Base-by-base conservation (phyloP, 2,888 invertebrate species). In the Agonum fuliginosum region DNA sequence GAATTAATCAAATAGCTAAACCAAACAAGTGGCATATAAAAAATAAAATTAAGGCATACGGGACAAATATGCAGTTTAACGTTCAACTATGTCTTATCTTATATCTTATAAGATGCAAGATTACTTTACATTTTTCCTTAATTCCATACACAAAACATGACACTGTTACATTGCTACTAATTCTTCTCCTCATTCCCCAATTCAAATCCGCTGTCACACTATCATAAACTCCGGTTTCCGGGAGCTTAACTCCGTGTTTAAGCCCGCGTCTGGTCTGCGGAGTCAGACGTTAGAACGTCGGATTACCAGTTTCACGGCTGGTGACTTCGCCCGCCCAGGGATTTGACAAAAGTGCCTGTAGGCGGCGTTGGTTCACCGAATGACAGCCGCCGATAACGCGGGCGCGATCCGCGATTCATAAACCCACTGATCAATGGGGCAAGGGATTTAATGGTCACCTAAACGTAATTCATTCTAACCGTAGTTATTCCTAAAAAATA, bases 221-320 rank as follows among this genome's bases (percentile, higher is more conserved):
- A 37, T n/a, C 37, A 37, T 37, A 37, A 37, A 37, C 37, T 37
- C 27, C 27, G 37, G n/a, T 8, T 3, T 4, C 37, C 37, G 37
- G 37, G n/a, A n/a, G 37, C 37, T 37, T 37, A 37, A 37, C 12
- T 37, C 37, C 37, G 37, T 37, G 37, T 37, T 37, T 37, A 37
- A 37, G 37, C n/a, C 37, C 12, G 37, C 37, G 37, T n/a, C 37
- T 37, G 10, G 37, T n/a, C 37, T 37, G 10, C 37, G 37, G 37
- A 37, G n/a, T 37, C 37, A 12, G 12, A 37, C 3, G 10, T 10
- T 10, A 10, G 37, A 37, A 37, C 3, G 10, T 10, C 22, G 20
- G 54, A 54, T 54, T 54, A 54, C 27, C 54, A 54, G 54, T 54
- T 54, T 54, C 54, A 54, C 54, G 54, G 54, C 54, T n/a, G 54